A percentile compares a stretch with the other conserved stretches of the same genome.
Conservation (phyloP, 1,140 invertebrate genomes). For the Harpegnathos saltator region DNA sequence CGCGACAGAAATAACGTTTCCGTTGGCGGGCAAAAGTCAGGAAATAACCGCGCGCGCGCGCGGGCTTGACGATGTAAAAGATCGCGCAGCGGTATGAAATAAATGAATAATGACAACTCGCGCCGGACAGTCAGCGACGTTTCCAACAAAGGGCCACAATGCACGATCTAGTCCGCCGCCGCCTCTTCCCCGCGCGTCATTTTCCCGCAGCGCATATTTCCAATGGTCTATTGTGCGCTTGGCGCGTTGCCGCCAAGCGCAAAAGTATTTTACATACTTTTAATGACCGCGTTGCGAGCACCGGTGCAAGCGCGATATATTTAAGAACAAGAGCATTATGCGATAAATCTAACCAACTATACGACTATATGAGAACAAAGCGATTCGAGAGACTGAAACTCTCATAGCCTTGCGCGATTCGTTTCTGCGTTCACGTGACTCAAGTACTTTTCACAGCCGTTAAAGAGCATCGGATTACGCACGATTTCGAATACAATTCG, state of each 20-base stretch:
- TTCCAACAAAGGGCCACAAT: slow-evolving; percentile 9
- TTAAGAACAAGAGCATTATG: not conserved
- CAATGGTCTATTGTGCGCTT: not conserved
- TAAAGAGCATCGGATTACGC: too few species aligned
- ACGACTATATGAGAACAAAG: too few species aligned
- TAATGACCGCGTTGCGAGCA: not conserved
- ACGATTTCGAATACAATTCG: too few species aligned
- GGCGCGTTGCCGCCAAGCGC: too few species aligned
- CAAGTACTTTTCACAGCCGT: too few species aligned
- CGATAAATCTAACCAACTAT: not conserved
- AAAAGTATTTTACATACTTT: not conserved
- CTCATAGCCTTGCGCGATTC: too few species aligned
- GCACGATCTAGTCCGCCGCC: not conserved
- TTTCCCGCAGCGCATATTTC: not conserved
- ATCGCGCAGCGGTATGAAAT: not conserved
- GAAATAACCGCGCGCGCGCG: not conserved
- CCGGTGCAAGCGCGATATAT: not conserved
- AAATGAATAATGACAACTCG: not conserved
- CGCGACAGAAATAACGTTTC: not conserved
- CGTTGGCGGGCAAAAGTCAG: not conserved
- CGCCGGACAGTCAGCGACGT: not conserved
- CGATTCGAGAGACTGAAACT: too few species aligned
- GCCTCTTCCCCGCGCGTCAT: not conserved
- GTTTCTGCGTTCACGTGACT: too few species aligned
- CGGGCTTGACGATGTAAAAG: not conserved